Percentiles rank a stretch among this genome's conserved stretches.
These are phyloP conservation scores for Hypselothyrea guttata DNA, from an alignment of 2,888 invertebrate species.

Conservation along the genomic window DNA sequence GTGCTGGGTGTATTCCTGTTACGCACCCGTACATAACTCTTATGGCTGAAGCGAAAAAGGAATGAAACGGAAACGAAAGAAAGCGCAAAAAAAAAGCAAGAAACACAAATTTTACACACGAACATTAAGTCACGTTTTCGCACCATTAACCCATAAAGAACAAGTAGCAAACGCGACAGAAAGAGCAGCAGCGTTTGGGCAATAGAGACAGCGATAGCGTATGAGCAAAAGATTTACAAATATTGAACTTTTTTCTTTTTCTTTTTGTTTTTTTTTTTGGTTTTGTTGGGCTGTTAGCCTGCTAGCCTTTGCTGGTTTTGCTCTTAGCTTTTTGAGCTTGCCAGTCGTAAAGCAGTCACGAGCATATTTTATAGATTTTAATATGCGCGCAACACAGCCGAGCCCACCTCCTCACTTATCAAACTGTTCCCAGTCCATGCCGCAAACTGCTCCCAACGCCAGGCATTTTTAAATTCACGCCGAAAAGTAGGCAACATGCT, in stretches of 20 bases:
- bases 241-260: slow-evolving; percentile 79
- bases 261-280: too few relatives aligned
- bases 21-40: slow-evolving; percentile 63
- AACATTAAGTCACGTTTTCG: slow-evolving; percentile 81
- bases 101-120: slow-evolving; percentile 69
- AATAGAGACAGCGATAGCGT: slow-evolving; percentile 16
- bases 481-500: slow-evolving; percentile 65
- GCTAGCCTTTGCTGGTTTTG: slow-evolving; percentile 41
- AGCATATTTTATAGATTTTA: slow-evolving; percentile 77
- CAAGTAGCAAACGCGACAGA: slow-evolving; percentile 29
- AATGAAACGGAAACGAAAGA: slow-evolving; percentile 37
- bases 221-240: slow-evolving; percentile 71
- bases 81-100: slow-evolving; percentile 21
- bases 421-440: slow-evolving; percentile 18
- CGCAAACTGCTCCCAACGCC: slow-evolving; percentile 21
- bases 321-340: slow-evolving; percentile 63
- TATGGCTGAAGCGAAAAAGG: slow-evolving; percentile 37
- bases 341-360: slow-evolving; percentile 72
- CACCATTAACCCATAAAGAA: slow-evolving; percentile 81
- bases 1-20: slow-evolving; percentile 4
- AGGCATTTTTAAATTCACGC: slow-evolving; percentile 67
- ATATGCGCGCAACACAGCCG: slow-evolving; percentile 73
- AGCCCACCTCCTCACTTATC: slow-evolving; percentile 13
- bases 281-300: too few relatives aligned
- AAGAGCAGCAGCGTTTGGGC: slow-evolving; percentile 10